A percentile compares a stretch with the other conserved stretches of the same genome.
These are phyloP conservation scores for Babylonia areolata DNA, from an alignment of 1,140 invertebrate genomes.

Conservation along the genomic window DNA sequence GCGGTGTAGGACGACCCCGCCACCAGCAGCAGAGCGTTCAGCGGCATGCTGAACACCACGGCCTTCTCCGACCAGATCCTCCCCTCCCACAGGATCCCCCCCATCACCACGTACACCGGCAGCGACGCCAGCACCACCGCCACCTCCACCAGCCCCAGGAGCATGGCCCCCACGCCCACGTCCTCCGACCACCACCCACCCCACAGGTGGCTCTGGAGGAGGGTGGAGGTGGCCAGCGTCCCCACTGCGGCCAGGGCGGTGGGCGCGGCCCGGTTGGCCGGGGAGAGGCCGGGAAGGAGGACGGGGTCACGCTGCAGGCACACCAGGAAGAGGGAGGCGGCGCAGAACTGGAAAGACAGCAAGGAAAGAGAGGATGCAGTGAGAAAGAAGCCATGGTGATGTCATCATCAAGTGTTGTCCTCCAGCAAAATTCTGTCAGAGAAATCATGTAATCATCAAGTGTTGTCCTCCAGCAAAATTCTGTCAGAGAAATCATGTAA, in stretches of 20 bases:
- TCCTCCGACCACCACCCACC: too few species aligned
- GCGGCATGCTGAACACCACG: conserved; percentile 58
- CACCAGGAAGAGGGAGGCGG: conserved; percentile 48
- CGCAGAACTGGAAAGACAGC: conserved; percentile 61
- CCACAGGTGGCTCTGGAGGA: conserved; percentile 53
- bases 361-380: not conserved
- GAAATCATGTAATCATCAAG: too few species aligned
- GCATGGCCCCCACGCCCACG: conserved; percentile 27
- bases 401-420: too few species aligned
- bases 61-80: conserved; percentile 53
- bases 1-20: conserved; percentile 54
- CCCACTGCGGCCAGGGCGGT: conserved; percentile 50
- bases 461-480: too few species aligned
- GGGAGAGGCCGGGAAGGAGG: conserved; percentile 49
- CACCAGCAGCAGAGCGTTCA: conserved; percentile 51
- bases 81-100: conserved; percentile 55
- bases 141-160: conserved; percentile 50
- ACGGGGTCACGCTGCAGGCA: conserved; percentile 59
- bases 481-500: too few species aligned
- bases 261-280: conserved; percentile 55
- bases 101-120: conserved; percentile 56
- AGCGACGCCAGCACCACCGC: conserved; percentile 40
- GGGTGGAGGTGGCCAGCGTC: conserved; percentile 51
- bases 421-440: too few species aligned
- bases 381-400: too few species aligned